Base-by-base conservation (phyloP, 1,140 invertebrate genomes). In the Adelges cooleyi region DNA sequence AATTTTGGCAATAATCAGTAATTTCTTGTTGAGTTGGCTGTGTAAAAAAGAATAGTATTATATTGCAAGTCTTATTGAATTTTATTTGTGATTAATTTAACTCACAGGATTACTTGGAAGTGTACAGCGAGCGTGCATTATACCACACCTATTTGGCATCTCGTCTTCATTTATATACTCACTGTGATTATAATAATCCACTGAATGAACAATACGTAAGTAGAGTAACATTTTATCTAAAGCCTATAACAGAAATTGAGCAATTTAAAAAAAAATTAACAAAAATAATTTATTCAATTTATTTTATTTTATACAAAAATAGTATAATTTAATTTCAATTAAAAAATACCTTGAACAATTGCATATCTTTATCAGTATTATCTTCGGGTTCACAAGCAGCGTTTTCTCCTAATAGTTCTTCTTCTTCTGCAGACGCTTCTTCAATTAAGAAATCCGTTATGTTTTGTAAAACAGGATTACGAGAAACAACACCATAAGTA, bases 91-190 rank as follows among this genome's bases (percentile, higher is more conserved):
- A 51, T 1, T 18, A 56, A 25, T 49, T 46, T 20, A 27, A 42
- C 27, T 80, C 52, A 92, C 84, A 75, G 92, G 90, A 44, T 82
- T 82, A 4, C 82, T 80, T 1, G 93, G 90, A 3, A 90, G 81
- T 18, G 86, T 83, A 54, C 92, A 94, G 52, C 97, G 80, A 1
- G 93, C 93, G 75, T 99, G 96, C 80, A 99, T 92, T 67, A 99
- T 96, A 15, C 95, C 95, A 77, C 95, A 97, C 27, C 95, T 81
- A 75, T 99, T 98, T 0, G 97, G 97, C 96, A 99, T 99, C 74
- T 97, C 95, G 76, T 99, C 96, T 77, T 99, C 97, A 73, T 97
- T 96, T 0, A 95, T 92, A 79, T 99, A 99, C 72, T 99, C 95
- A 71, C 90, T 94, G 71, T 95, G 92, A 77, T 95, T 97, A 74